A percentile compares a stretch with the other conserved stretches of the same genome.
Conservation (phyloP, 2,113 vertebrate species). For the Illadopsis cleaveri region DNA sequence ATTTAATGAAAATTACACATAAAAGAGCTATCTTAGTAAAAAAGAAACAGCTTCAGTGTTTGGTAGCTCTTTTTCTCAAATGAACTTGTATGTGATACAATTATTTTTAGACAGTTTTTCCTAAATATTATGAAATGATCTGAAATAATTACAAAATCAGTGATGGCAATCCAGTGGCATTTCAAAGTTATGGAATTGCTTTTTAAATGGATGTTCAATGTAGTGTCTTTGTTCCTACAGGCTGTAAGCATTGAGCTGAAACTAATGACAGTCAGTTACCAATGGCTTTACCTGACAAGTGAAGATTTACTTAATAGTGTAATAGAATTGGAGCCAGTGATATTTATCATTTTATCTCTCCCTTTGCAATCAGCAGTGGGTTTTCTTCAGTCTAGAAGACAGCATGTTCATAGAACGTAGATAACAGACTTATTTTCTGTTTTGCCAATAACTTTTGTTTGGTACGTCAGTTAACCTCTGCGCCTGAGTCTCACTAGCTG, state of each 20-base stretch:
- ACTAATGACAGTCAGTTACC: conserved; percentile 70
- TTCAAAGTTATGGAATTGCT: conserved; percentile 70
- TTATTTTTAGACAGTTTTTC: conserved; percentile 56
- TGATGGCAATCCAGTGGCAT: conserved; percentile 72
- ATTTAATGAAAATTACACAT: conserved; percentile 43
- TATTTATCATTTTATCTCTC: conserved; percentile 40
- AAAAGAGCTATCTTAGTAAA: conserved; percentile 40
- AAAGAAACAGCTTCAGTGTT: conserved; percentile 32
- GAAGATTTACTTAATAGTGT: conserved; percentile 63
- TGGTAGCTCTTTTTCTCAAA: conserved; percentile 24
- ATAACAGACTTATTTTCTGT: conserved; percentile 8
- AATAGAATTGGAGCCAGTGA: background rate
- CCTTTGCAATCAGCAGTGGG: background rate
- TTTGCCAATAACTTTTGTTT: conserved; percentile 23
- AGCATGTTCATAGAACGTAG: background rate
- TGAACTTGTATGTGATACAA: conserved; percentile 33
- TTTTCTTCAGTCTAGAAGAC: background rate
- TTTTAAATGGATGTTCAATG: conserved; percentile 71
- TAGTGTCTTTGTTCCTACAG: conserved; percentile 62
- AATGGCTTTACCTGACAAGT: conserved; percentile 66
- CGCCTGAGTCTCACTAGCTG: background rate
- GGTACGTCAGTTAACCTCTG: conserved; percentile 6
- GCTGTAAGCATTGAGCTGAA: conserved; percentile 68
- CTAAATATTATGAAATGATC: conserved; percentile 70
- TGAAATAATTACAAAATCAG: conserved; percentile 77